Conservation (phyloP, 2,888 invertebrate genomes). For the Tridacna gigas region DNA sequence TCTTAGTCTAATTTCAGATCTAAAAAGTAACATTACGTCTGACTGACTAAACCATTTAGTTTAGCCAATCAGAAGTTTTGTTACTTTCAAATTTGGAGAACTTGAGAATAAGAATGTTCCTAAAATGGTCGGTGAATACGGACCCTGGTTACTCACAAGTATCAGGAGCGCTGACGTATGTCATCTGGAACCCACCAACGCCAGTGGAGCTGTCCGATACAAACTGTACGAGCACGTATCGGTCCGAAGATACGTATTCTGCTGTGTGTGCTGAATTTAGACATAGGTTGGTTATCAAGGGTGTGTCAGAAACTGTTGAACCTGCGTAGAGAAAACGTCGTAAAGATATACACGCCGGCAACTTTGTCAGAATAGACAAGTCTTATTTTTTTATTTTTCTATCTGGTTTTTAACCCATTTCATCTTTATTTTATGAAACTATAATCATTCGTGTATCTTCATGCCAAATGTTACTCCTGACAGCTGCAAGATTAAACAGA, state of each 20-base stretch:
- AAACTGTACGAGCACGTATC: constrained; percentile 56
- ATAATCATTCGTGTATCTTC: too few species aligned
- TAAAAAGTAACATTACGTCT: background rate
- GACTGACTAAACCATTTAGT: background rate
- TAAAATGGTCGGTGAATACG: too few species aligned
- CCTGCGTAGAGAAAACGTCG: constrained; percentile 21
- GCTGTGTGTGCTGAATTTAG: constrained; percentile 17
- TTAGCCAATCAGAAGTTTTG: background rate
- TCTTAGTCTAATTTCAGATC: too few species aligned
- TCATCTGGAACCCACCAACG: constrained; percentile 51
- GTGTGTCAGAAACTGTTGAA: constrained; percentile 32
- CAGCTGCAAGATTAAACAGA: too few species aligned
- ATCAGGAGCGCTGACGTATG: constrained; percentile 52
- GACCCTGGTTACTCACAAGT: constrained; percentile 45
- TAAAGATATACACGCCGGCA: too few species aligned
- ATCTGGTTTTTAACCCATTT: too few species aligned
- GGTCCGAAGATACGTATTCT: constrained; percentile 40
- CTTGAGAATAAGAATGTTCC: too few species aligned
- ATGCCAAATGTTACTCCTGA: too few species aligned
- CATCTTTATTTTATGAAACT: too few species aligned
- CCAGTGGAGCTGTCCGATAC: constrained; percentile 32
- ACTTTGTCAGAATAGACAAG: too few species aligned
- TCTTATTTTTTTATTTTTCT: too few species aligned
- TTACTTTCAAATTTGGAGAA: background rate
- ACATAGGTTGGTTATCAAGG: constrained; percentile 37